Conservation (phyloP, 1,140 invertebrate species). For the Apis laboriosa region DNA sequence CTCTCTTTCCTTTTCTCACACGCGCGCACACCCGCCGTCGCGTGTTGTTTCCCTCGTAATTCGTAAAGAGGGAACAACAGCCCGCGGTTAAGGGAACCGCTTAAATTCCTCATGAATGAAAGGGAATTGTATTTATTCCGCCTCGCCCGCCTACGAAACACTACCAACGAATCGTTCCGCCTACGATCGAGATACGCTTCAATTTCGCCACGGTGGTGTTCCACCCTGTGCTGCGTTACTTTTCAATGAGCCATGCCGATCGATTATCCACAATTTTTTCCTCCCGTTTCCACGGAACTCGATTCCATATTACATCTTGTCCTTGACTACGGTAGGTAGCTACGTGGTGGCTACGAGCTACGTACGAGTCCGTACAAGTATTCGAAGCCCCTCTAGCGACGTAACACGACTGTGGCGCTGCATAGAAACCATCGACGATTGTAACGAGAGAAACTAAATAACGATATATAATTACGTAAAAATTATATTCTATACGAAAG, state of each 20-base stretch:
- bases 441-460: too few relatives aligned
- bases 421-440: too few relatives aligned
- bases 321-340: constrained; percentile 9
- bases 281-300: constrained; percentile 13
- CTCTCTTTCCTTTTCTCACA: neutral
- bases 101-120: constrained; percentile 31
- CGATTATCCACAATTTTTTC: constrained; percentile 15
- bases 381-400: constrained; percentile 15
- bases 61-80: constrained; percentile 16
- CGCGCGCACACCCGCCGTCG: neutral
- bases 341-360: constrained; percentile 28
- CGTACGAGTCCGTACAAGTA: constrained; percentile 46
- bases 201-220: constrained; percentile 10
- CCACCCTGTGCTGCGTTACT: neutral
- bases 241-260: constrained; percentile 26
- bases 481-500: too few relatives aligned
- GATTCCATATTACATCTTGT: constrained; percentile 40
- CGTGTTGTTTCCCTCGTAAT: constrained; percentile 17
- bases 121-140: constrained; percentile 7
- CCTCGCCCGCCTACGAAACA: neutral
- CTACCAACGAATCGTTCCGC: constrained; percentile 9
- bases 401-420: neutral
- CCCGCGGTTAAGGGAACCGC: constrained; percentile 24
- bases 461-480: too few relatives aligned
- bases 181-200: constrained; percentile 21